Percentiles rank a stretch among this genome's conserved stretches.
Evolutionary conservation across 2,888 invertebrate species (phyloP).

Genomic region (Thecocarcelia acutangulata): DNA sequence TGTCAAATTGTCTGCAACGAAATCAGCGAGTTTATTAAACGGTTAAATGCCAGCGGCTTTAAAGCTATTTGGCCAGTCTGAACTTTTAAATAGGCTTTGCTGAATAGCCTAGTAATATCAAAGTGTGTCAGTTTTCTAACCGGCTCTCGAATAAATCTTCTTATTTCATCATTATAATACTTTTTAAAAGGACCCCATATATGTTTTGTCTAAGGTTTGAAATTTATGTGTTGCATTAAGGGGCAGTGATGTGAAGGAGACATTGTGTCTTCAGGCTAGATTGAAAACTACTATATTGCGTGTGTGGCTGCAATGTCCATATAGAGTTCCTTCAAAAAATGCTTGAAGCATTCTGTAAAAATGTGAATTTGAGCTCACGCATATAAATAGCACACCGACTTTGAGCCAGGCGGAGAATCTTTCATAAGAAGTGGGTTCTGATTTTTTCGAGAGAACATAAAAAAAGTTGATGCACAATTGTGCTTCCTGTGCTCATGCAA

Average conservation of each 20-base stretch:
- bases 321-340: no score
- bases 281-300: constrained; percentile 60
- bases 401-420: constrained; percentile 42
- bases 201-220: constrained; percentile 56
- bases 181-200: constrained; percentile 66
- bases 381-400: constrained; percentile 34
- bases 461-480: constrained; percentile 6
- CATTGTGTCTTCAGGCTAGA: constrained; percentile 50
- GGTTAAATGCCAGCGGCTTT: constrained; percentile 62
- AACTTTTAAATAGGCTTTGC: constrained; percentile 58
- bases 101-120: constrained; percentile 56
- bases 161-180: constrained; percentile 63
- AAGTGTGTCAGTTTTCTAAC: constrained; percentile 52
- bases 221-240: constrained; percentile 46
- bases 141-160: constrained; percentile 51
- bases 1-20: constrained; percentile 38
- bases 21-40: constrained; percentile 63
- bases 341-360: constrained; percentile 46
- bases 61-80: constrained; percentile 65
- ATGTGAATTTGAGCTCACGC: constrained; percentile 41
- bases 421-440: constrained; percentile 46
- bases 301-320: constrained; percentile 68
- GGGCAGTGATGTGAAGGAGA: constrained; percentile 64
- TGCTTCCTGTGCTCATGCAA: background rate
- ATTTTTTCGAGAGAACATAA: constrained; percentile 24